Conservation (phyloP, 1,140 invertebrate species). For the Lordiphosa stackelbergi region DNA sequence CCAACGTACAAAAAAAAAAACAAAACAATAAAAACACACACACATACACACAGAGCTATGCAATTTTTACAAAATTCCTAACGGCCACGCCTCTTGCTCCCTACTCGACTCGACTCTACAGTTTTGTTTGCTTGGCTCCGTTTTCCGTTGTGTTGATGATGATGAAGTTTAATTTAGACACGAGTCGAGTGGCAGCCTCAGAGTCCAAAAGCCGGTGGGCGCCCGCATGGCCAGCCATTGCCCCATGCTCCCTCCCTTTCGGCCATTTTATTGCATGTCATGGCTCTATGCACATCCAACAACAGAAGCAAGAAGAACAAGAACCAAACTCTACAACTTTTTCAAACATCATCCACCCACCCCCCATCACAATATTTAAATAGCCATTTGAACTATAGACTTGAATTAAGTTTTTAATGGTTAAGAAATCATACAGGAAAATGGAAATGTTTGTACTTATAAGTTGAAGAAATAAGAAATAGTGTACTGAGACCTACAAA, state of each 20-base stretch:
- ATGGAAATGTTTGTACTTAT: no score
- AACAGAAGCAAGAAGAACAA: conserved; percentile 6
- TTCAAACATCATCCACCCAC: not conserved
- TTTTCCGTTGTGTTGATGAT: conserved; percentile 43
- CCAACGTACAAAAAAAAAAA: conserved; percentile 11
- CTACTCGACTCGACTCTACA: conserved; percentile 10
- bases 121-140: conserved; percentile 44
- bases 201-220: conserved; percentile 6
- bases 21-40: not conserved
- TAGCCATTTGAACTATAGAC: no score
- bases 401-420: no score
- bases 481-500: no score
- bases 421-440: no score
- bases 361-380: no score
- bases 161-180: conserved; percentile 74
- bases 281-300: conserved; percentile 27
- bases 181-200: conserved; percentile 54
- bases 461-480: no score
- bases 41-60: conserved; percentile 34
- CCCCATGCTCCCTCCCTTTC: conserved; percentile 1
- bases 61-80: conserved; percentile 64
- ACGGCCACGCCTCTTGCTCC: conserved; percentile 22
- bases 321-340: not conserved
- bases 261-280: conserved; percentile 52
- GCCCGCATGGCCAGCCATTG: conserved; percentile 20